phyloP scores from a whole-genome alignment of 2,888 invertebrate species.

The Temnothorax ravouxi region DNA sequence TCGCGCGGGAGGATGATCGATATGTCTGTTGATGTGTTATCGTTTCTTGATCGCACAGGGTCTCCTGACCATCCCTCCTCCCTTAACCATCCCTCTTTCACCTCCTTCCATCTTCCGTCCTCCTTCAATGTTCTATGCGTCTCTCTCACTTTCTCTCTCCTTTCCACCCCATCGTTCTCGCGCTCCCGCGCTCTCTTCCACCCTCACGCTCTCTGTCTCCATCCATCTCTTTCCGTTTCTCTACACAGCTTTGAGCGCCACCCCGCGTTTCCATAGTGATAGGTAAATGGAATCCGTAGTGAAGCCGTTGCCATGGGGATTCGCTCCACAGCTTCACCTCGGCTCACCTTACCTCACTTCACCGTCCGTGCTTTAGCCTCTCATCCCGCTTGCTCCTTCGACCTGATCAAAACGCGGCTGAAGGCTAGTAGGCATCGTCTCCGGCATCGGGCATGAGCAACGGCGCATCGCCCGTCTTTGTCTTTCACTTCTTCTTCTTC shows the following conservation, averaged over 20 bases:
- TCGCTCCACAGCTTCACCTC: conserved; percentile 81
- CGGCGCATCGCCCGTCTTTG: conserved; percentile 65
- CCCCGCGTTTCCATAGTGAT: conserved; percentile 86
- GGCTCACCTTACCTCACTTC: conserved; percentile 79
- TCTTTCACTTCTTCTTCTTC: conserved; percentile 52
- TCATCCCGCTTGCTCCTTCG: conserved; percentile 75
- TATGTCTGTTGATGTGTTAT: conserved; percentile 81
- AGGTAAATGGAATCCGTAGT: conserved; percentile 86
- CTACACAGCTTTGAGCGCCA: conserved; percentile 83
- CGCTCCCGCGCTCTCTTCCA: conserved; percentile 53
- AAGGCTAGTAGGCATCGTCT: conserved; percentile 74
- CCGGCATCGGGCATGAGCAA: conserved; percentile 67
- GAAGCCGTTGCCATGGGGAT: conserved; percentile 86
- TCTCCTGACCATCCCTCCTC: conserved; percentile 62
- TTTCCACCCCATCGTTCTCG: conserved; percentile 51
- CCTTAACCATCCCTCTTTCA: conserved; percentile 63
- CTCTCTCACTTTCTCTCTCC: conserved; percentile 62
- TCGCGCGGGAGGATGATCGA: conserved; percentile 79
- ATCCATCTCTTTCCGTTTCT: conserved; percentile 68
- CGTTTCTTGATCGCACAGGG: conserved; percentile 71
- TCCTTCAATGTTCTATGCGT: conserved; percentile 56
- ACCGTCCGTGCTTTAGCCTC: conserved; percentile 71
- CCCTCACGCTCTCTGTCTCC: conserved; percentile 63
- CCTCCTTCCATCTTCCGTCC: conserved; percentile 60
- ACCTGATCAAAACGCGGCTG: conserved; percentile 75